Evolutionary conservation across 2,888 invertebrate species (phyloP).

Genomic region (Temnothorax ravouxi): DNA sequence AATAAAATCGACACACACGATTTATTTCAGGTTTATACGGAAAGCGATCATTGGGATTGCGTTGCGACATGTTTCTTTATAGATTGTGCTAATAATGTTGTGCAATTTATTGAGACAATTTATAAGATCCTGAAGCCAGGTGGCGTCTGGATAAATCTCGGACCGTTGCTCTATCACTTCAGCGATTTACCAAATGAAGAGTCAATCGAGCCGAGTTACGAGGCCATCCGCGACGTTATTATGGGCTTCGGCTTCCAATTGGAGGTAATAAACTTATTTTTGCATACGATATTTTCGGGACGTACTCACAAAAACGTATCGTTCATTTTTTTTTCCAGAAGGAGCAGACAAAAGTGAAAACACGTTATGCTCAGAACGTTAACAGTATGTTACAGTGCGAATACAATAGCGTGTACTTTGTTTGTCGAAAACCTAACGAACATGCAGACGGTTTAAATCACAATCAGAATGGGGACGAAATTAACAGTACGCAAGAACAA

Average conservation of each 20-base stretch:
- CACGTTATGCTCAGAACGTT: constrained; percentile 97
- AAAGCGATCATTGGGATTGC: constrained; percentile 93
- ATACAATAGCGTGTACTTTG: constrained; percentile 97
- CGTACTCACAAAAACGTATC: not conserved
- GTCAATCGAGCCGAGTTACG: constrained; percentile 97
- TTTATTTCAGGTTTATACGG: constrained; percentile 89
- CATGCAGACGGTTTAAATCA: constrained; percentile 65
- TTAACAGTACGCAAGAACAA: constrained; percentile 80
- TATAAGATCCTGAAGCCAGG: constrained; percentile 96
- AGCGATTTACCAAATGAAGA: constrained; percentile 94
- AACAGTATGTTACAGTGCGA: constrained; percentile 97
- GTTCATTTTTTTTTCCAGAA: constrained; percentile 88
- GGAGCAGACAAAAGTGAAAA: constrained; percentile 92
- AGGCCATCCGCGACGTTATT: constrained; percentile 93
- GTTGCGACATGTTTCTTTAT: constrained; percentile 99
- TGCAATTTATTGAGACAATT: constrained; percentile 97
- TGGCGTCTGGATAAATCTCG: constrained; percentile 95
- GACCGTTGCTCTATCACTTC: constrained; percentile 96
- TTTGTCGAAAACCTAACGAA: constrained; percentile 92
- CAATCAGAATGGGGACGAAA: constrained; percentile 78
- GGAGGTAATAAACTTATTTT: constrained; percentile 87
- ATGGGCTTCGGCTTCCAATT: constrained; percentile 94
- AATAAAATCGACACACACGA: not conserved
- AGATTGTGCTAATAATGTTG: constrained; percentile 98
- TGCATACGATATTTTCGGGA: not conserved